A percentile compares a stretch with the other conserved stretches of the same genome.
These are phyloP conservation scores for Lasioglossum figueresi DNA, from an alignment of 2,888 invertebrate species.

Conservation along the genomic window DNA sequence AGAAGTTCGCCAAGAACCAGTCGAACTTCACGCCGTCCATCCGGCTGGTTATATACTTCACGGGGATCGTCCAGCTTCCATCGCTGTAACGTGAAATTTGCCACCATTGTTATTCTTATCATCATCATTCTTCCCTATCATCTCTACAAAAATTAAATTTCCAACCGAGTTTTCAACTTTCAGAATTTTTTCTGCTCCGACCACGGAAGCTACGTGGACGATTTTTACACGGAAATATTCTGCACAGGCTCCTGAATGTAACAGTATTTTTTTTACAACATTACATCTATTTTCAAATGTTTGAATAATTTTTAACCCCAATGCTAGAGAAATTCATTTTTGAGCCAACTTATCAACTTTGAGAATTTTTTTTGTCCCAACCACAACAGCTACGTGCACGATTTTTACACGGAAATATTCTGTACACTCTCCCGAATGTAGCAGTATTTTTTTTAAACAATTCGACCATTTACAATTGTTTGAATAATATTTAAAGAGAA, in stretches of 20 bases:
- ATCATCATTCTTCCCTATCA: background rate
- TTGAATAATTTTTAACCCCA: too few relatives aligned
- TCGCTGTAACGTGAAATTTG: conserved; percentile 2
- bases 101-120: background rate
- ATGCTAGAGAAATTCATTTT: too few relatives aligned
- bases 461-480: background rate
- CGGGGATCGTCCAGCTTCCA: conserved; percentile 68
- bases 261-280: background rate
- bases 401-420: too few relatives aligned
- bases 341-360: too few relatives aligned
- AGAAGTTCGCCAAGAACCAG: conserved; percentile 66
- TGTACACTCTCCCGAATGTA: too few relatives aligned
- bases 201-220: background rate
- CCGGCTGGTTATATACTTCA: conserved; percentile 65
- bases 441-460: too few relatives aligned
- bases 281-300: too few relatives aligned
- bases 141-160: background rate
- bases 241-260: background rate
- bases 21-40: conserved; percentile 57
- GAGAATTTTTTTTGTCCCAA: too few relatives aligned
- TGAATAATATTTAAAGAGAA: background rate
- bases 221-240: background rate
- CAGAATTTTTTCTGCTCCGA: background rate
- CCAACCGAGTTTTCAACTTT: background rate
- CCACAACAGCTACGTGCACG: too few relatives aligned